phyloP scores from a whole-genome alignment of 2,113 vertebrate species.

The Leucosticte australis region DNA sequence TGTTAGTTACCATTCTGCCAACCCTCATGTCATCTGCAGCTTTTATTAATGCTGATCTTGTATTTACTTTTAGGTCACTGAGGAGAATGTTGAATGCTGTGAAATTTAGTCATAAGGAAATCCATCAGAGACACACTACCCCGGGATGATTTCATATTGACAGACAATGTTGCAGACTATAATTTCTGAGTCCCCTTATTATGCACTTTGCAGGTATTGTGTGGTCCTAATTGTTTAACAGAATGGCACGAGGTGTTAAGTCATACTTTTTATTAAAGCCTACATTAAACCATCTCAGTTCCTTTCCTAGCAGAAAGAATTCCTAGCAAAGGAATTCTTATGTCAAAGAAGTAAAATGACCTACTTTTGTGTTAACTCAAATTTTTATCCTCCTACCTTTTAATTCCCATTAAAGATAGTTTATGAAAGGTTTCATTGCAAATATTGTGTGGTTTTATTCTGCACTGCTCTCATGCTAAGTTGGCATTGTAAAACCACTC shows the following conservation, averaged over 20 bases:
- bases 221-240: background rate
- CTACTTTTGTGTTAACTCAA: background rate
- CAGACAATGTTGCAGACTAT: background rate
- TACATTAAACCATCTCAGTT: background rate
- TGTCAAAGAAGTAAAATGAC: background rate
- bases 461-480: background rate
- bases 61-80: conserved; percentile 39
- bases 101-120: conserved; percentile 1
- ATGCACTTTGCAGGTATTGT: background rate
- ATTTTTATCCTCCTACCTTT: background rate
- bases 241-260: background rate
- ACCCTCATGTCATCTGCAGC: background rate
- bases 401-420: background rate
- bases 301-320: background rate
- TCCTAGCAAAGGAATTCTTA: background rate
- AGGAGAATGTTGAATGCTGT: conserved; percentile 7
- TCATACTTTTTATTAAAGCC: background rate
- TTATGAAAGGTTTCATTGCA: background rate
- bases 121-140: background rate
- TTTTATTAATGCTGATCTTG: conserved; percentile 46
- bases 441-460: background rate
- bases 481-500: background rate
- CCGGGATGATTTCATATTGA: background rate
- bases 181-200: background rate
- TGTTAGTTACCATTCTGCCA: conserved; percentile 19